Percentiles rank a stretch among this genome's conserved stretches.
Evolutionary conservation across 2,797 vertebrate species (phyloP).

Genomic region (Muscicapa striata): DNA sequence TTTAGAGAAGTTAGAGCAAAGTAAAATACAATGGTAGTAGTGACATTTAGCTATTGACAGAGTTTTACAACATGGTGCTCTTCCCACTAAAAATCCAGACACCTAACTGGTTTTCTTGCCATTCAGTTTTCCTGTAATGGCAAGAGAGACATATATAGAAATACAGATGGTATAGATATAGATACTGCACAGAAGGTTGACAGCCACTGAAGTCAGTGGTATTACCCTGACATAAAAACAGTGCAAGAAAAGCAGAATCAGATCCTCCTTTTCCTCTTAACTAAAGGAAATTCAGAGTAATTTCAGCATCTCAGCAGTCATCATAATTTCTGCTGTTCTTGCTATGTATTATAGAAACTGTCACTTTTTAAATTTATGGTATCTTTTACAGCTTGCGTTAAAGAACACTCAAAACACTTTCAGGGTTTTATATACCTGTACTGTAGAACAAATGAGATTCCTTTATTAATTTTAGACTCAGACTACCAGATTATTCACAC

Average conservation of each 20-base stretch:
- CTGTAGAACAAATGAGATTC: not conserved
- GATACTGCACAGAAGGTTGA: not conserved
- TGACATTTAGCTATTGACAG: not conserved
- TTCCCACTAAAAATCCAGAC: not conserved
- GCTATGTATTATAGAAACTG: not conserved
- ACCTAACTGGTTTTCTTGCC: not conserved
- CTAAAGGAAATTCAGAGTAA: not conserved
- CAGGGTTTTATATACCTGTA: constrained; percentile 3
- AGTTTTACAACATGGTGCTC: not conserved
- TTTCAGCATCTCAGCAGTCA: not conserved
- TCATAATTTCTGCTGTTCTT: constrained; percentile 7
- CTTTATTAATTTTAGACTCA: constrained; percentile 29
- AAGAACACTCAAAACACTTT: constrained; percentile 29
- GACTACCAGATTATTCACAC: not conserved
- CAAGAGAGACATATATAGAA: not conserved
- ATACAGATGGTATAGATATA: not conserved
- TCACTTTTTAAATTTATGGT: constrained; percentile 31
- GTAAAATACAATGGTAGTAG: not conserved
- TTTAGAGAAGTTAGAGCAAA: not conserved
- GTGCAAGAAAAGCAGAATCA: not conserved
- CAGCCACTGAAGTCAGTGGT: not conserved
- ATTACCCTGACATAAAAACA: not conserved
- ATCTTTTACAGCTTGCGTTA: constrained; percentile 16
- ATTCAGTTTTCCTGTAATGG: not conserved
- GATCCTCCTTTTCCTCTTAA: not conserved